phyloP scores from a whole-genome alignment of 2,113 vertebrate species.

The Harpagus bidentatus region DNA sequence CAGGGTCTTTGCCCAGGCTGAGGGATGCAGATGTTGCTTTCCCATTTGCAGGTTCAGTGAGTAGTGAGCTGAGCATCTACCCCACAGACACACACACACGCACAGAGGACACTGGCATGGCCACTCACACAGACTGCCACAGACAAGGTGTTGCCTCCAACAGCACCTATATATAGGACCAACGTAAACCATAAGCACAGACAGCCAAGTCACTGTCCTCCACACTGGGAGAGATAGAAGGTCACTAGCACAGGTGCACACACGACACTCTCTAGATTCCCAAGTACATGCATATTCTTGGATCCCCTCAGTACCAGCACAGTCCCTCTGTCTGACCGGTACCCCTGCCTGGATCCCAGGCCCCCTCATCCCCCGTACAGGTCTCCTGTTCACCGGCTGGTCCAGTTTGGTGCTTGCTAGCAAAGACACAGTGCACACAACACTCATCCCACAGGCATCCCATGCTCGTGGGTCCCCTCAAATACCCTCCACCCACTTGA shows the following conservation, averaged over 20 bases:
- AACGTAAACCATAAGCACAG: background rate
- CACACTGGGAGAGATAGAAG: background rate
- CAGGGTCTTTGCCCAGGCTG: background rate
- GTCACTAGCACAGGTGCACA: accelerated
- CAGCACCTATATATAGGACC: background rate
- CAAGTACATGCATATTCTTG: background rate
- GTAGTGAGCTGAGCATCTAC: background rate
- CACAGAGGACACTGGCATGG: background rate
- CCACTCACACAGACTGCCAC: background rate
- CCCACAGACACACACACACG: background rate
- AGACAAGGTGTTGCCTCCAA: background rate
- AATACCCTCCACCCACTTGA: background rate
- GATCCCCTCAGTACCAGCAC: background rate
- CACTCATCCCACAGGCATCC: background rate
- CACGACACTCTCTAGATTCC: background rate
- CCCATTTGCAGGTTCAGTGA: background rate
- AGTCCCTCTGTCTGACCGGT: background rate
- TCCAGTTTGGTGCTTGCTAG: background rate
- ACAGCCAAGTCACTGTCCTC: background rate
- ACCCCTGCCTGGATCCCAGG: background rate
- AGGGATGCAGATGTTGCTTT: background rate
- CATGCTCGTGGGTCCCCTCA: background rate
- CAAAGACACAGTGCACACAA: background rate
- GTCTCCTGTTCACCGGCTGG: background rate
- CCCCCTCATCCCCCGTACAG: background rate